Conservation (phyloP, 2,113 vertebrate species). For the Petromus typicus region DNA sequence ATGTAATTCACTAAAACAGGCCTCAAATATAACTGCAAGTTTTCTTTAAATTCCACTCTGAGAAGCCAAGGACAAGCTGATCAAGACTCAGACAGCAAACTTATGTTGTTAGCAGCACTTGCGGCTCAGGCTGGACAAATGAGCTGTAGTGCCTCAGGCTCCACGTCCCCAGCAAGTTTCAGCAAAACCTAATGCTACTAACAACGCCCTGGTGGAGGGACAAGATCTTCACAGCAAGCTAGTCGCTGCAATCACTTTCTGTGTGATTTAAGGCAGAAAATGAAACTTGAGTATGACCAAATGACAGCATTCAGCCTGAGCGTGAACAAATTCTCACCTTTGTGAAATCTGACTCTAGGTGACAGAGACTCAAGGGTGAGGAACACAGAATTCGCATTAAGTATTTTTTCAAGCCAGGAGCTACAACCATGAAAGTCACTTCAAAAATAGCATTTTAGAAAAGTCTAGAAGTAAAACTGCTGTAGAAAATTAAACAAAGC, state of each 20-base stretch:
- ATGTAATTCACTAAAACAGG: background rate
- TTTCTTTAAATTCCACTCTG: background rate
- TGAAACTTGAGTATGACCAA: background rate
- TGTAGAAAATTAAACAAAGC: background rate
- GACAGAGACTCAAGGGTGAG: background rate
- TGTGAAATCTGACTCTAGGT: background rate
- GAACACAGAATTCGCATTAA: background rate
- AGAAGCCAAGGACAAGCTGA: accelerated
- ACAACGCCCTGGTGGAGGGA: background rate
- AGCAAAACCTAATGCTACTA: background rate
- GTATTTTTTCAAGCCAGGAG: background rate
- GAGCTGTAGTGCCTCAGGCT: background rate
- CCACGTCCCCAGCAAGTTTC: background rate
- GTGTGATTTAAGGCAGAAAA: background rate
- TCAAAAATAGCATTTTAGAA: background rate
- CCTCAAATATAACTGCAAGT: background rate
- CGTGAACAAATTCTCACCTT: too few relatives aligned
- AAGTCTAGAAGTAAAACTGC: background rate
- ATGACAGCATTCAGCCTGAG: background rate
- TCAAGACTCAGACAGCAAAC: background rate
- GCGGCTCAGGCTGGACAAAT: too few relatives aligned
- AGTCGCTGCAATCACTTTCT: background rate
- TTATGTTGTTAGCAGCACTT: background rate
- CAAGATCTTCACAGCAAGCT: background rate
- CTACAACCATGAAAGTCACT: background rate